These are phyloP conservation scores for Pterostichus niger DNA, from an alignment of 2,888 invertebrate species.

Conservation along the genomic window DNA sequence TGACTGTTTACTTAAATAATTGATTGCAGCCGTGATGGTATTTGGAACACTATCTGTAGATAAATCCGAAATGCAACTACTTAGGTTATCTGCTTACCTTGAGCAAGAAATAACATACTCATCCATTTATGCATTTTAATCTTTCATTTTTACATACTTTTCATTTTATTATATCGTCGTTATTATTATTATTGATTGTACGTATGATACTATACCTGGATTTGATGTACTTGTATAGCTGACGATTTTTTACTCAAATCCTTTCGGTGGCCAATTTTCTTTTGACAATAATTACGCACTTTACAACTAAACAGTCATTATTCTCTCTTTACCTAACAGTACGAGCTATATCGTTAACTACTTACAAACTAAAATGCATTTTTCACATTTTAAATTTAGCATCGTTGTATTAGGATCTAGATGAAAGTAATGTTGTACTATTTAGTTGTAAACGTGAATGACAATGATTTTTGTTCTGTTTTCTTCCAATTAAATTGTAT, in stretches of 20 bases:
- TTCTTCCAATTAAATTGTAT: too few species aligned
- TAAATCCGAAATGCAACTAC: slow-evolving; percentile 64
- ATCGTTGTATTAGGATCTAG: background rate
- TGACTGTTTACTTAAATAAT: slow-evolving; percentile 44
- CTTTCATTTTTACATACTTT: slow-evolving; percentile 19
- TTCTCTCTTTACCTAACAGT: too few species aligned
- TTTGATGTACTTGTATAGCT: slow-evolving; percentile 16
- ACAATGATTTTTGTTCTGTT: too few species aligned
- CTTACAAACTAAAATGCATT: background rate
- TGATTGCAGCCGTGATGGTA: slow-evolving; percentile 66
- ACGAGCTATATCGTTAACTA: too few species aligned
- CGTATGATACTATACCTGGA: background rate
- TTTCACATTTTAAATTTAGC: background rate
- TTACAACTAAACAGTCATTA: too few species aligned
- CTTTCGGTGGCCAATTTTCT: slow-evolving; percentile 9
- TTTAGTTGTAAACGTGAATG: too few species aligned
- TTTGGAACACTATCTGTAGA: slow-evolving; percentile 65
- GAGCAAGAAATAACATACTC: slow-evolving; percentile 54
- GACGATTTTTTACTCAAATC: background rate
- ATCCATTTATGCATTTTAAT: slow-evolving; percentile 51
- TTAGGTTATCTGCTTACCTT: slow-evolving; percentile 66
- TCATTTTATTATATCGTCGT: background rate
- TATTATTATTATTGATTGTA: slow-evolving; percentile 16
- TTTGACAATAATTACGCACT: too few species aligned
- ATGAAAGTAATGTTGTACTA: too few species aligned